A percentile compares a stretch with the other conserved stretches of the same genome.
These are phyloP conservation scores for Pelecanoides urinatrix DNA, from an alignment of 2,113 vertebrate species.

Conservation along the genomic window DNA sequence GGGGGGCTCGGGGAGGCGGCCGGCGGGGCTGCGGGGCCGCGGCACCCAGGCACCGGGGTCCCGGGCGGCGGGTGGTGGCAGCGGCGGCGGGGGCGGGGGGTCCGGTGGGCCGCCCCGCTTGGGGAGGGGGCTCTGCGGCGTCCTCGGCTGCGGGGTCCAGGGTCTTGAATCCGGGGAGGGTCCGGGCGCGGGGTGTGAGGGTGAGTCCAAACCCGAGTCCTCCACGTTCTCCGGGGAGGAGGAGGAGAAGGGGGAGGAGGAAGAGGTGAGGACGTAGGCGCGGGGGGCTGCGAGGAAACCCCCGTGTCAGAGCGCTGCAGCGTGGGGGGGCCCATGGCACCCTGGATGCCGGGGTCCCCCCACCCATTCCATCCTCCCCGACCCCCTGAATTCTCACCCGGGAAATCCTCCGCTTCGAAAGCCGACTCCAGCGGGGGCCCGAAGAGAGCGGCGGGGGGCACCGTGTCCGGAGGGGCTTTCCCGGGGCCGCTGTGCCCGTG, in stretches of 20 bases:
- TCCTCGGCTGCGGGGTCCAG: conserved; percentile 80
- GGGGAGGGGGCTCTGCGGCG: conserved; percentile 61
- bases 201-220: conserved; percentile 91
- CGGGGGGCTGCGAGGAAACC: conserved; percentile 49
- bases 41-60: conserved; percentile 6
- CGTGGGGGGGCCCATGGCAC: no score
- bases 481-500: not conserved
- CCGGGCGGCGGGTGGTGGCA: not conserved
- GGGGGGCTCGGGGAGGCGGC: conserved; percentile 4
- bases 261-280: conserved; percentile 67
- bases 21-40: conserved; percentile 22
- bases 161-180: conserved; percentile 85
- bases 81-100: not conserved
- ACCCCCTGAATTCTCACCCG: conserved; percentile 50
- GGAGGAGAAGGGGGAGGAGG: conserved; percentile 90
- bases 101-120: not conserved
- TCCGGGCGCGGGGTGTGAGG: conserved; percentile 82
- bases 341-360: not conserved
- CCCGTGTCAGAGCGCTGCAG: not conserved
- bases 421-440: conserved; percentile 86
- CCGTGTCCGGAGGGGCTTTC: not conserved
- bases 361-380: not conserved
- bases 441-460: conserved; percentile 79
- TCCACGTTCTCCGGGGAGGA: conserved; percentile 92
- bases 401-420: conserved; percentile 85